A percentile compares a stretch with the other conserved stretches of the same genome.
Conservation (phyloP, 2,888 invertebrate species). For the Mylabris sibirica region DNA sequence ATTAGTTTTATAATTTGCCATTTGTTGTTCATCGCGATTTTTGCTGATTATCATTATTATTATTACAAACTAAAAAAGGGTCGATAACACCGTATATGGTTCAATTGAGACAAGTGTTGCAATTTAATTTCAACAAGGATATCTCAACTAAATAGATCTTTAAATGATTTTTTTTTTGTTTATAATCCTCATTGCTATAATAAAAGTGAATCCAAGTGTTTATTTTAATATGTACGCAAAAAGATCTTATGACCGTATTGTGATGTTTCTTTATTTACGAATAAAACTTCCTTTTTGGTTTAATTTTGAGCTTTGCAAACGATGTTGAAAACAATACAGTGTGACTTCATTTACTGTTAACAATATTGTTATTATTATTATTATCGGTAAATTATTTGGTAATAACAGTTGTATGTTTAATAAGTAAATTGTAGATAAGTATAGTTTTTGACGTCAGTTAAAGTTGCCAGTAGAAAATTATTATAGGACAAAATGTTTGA, state of each 20-base stretch:
- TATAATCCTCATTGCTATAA: neutral
- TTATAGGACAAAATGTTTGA: constrained; percentile 5
- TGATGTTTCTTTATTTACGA: neutral
- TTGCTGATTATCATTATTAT: neutral
- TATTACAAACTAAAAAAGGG: neutral
- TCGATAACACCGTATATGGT: neutral
- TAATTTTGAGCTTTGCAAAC: neutral
- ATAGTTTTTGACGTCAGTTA: constrained; percentile 2
- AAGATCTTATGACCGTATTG: neutral
- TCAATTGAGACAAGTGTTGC: neutral
- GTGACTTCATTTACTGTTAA: neutral
- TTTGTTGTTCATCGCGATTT: neutral
- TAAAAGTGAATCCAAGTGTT: neutral
- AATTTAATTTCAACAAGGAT: neutral
- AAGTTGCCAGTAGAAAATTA: neutral
- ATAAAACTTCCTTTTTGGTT: neutral
- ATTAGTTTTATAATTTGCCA: neutral
- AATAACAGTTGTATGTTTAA: neutral
- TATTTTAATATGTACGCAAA: neutral
- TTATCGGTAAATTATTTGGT: neutral
- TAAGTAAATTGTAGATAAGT: neutral
- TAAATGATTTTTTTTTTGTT: neutral
- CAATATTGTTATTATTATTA: too few relatives aligned
- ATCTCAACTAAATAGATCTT: neutral
- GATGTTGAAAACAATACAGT: neutral